Evolutionary conservation across 2,888 invertebrate genomes (phyloP).

Genomic region (Himalopsyche tibetana): DNA sequence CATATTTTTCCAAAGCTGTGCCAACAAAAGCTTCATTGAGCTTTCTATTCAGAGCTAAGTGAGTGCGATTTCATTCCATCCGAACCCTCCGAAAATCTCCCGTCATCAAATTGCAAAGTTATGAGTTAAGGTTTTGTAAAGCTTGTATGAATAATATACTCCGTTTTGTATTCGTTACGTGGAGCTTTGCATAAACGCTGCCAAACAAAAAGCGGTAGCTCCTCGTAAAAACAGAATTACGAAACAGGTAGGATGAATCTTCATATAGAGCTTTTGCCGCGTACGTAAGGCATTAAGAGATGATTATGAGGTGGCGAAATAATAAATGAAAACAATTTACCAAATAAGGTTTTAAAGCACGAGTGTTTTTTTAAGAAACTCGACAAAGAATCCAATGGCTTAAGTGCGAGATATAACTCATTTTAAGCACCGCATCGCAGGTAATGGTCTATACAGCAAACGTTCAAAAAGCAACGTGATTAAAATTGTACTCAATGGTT

Average conservation of each 20-base stretch:
- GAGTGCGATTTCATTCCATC: neutral
- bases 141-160: conserved; percentile 27
- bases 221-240: conserved; percentile 31
- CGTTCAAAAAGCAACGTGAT: too few relatives aligned
- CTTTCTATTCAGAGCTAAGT: neutral
- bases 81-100: neutral
- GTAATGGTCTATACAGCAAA: too few relatives aligned
- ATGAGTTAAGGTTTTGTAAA: conserved; percentile 38
- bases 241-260: conserved; percentile 30
- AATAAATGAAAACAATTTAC: conserved; percentile 41
- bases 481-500: too few relatives aligned
- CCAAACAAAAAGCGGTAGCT: conserved; percentile 16
- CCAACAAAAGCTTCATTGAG: neutral
- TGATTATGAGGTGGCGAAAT: conserved; percentile 22
- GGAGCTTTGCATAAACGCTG: conserved; percentile 2
- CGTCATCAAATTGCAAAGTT: conserved; percentile 27
- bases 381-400: too few relatives aligned
- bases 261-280: conserved; percentile 1
- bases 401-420: too few relatives aligned
- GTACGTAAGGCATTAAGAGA: conserved; percentile 1
- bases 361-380: conserved; percentile 13
- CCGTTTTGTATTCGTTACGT: conserved; percentile 14
- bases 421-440: too few relatives aligned
- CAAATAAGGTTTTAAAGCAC: neutral
- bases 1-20: neutral